Evolutionary conservation across 2,888 invertebrate genomes (phyloP), one percentile per base, ranked within the genome.

Genomic region (Strigamia crassipes): DNA sequence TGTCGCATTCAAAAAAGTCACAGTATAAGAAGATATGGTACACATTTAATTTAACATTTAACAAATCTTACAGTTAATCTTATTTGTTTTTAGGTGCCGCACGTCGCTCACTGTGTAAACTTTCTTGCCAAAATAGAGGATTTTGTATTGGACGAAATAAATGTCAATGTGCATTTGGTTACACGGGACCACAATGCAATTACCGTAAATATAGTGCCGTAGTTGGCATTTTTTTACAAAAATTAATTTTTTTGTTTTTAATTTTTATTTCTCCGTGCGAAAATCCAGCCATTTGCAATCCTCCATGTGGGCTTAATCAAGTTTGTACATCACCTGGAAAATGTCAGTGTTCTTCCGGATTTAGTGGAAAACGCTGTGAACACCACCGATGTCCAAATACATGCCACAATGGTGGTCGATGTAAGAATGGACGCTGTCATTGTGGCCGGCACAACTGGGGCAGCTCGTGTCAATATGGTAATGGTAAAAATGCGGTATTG

Each of bases 401-500:
- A 9, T 56, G 56, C 21, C 56, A 56, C 56, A 56, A 56, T 18
- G 56, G 56, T 9, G 56, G 56, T 56, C 56, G 56, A 21, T 56
- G 56, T 56, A 56, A 56, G n/a, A 56, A 56, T 21, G 56, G 56
- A 56, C 56, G 56, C 18, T 56, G 56, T 56, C 56, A 56, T 56
- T 56, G 56, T 18, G 56, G 56, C 3, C 15, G 56, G 10, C 56
- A 56, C 18, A 56, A 56, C 56, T 56, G 56, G 56, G 56, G 56
- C 56, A 56, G 56, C 21, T 56, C 56, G 18, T 56, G 56, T 56
- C 56, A 56, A 56, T 56, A 56, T 56, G 56, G 56, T 56, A 56
- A 56, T n/a, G 9, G 4, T 6, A n/a, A 38, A n/a, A n/a, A n/a
- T 38, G 6, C 38, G 8, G 10, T 38, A 38, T 9, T 38, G 38